Evolutionary conservation across 1,140 invertebrate genomes (phyloP), one percentile per base, ranked within the genome.

Genomic region (Helicoverpa armigera): DNA sequence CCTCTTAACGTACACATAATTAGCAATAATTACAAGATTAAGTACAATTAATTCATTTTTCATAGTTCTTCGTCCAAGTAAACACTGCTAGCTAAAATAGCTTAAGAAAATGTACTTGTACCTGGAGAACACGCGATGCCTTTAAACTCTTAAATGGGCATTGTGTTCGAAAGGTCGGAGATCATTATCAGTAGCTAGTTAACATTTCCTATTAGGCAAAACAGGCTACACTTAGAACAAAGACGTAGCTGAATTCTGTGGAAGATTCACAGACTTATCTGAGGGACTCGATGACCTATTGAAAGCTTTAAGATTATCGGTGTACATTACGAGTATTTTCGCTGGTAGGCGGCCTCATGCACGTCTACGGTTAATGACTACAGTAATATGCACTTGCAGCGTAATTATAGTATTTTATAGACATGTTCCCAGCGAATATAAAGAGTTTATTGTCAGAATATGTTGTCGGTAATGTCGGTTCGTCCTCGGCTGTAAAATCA

Each of bases 191-290:
- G 70, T 51, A 61, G 56, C 56, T 43, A 61, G 35, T 76, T 76
- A 76, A 76, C 73, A 76, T 76, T 76, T 77, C 60, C 61, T 54
- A 77, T 77, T 77, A 67, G 23, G 60, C 50, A 77, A 67, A 65
- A 54, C 29, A 67, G 23, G 61, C 13, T 65, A 13, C 43, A 12
- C 12, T 10, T 60, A 12, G 58, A 76, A 61, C 58, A 50, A 48
- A 61, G 31, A 16, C 58, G n/a, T 14, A 29, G 12, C 23, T 29
- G 16, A 7, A 13, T 67, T 16, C n/a, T 2, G 35, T 43, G 13
- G 31, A 48, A n/a, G n/a, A 43, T 35, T 13, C 29, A 14, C 13
- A 7, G 3, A 14, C 14, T 31, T 63, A 13, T 63, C 3, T 10
- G 12, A 31, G 23, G n/a, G 31, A 74, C 7, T 60, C 9, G 60